A percentile compares a stretch with the other conserved stretches of the same genome.
phyloP scores from a whole-genome alignment of 1,140 invertebrate genomes.

The Bombus picipes region DNA sequence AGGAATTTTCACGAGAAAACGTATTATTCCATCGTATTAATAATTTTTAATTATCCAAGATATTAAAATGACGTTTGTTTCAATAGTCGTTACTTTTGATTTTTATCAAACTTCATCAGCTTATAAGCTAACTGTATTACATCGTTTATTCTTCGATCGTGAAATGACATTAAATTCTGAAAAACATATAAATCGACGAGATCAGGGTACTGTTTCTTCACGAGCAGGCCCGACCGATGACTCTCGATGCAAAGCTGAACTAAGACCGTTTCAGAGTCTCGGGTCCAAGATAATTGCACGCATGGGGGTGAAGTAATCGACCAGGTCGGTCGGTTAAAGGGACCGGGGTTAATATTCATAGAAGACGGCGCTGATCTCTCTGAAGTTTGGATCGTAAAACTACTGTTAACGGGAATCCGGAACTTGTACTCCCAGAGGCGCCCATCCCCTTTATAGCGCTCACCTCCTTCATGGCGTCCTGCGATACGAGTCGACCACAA shows the following conservation, averaged over 20 bases:
- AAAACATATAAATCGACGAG: no score
- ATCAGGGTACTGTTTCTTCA: neutral
- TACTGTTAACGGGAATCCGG: conserved; percentile 47
- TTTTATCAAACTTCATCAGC: no score
- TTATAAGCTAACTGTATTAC: no score
- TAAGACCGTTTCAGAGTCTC: neutral
- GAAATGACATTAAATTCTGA: no score
- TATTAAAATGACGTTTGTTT: no score
- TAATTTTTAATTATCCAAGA: no score
- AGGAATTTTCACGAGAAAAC: no score
- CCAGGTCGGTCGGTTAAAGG: neutral
- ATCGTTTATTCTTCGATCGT: no score
- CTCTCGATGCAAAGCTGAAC: neutral
- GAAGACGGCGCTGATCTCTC: neutral
- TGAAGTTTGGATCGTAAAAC: conserved; percentile 38
- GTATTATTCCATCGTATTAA: no score
- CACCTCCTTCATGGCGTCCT: no score
- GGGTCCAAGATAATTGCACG: conserved; percentile 2
- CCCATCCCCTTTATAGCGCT: neutral
- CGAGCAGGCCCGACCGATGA: neutral
- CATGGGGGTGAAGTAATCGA: neutral
- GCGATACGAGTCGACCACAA: conserved; percentile 12
- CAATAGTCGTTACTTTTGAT: no score
- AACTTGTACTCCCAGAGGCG: conserved; percentile 44
- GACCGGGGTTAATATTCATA: conserved; percentile 42